A percentile compares a stretch with the other conserved stretches of the same genome.
These are phyloP conservation scores for Platalea minor DNA, from an alignment of 2,797 vertebrate genomes.

Conservation along the genomic window DNA sequence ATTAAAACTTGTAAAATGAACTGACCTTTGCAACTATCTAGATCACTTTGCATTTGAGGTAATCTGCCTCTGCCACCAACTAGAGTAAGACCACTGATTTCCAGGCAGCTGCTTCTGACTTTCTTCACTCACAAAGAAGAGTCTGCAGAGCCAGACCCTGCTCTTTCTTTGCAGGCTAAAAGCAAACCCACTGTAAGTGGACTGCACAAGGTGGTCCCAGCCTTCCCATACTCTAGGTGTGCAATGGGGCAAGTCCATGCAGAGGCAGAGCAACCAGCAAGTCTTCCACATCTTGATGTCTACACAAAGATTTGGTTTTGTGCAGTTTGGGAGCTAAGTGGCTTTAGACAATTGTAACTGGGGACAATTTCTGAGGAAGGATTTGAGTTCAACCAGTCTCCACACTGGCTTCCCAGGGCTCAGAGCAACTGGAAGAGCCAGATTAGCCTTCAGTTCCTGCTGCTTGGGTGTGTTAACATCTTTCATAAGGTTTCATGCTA, in stretches of 20 bases:
- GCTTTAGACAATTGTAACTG: not conserved
- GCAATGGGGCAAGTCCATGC: not conserved
- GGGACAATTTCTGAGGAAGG: not conserved
- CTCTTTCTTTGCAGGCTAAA: not conserved
- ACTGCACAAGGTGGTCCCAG: not conserved
- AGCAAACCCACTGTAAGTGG: not conserved
- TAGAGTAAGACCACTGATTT: not conserved
- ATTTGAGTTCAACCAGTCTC: not conserved
- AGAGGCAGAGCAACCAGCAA: not conserved
- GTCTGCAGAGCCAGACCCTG: not conserved
- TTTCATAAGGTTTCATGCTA: not conserved
- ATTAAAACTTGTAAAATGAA: not conserved
- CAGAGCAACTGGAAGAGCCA: not conserved
- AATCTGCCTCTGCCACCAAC: not conserved
- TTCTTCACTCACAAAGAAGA: not conserved
- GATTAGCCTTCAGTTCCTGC: not conserved
- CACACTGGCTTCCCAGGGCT: not conserved
- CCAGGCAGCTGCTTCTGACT: not conserved
- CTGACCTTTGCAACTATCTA: not conserved
- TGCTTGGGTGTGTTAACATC: not conserved
- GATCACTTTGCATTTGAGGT: not conserved
- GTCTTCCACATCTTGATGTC: not conserved
- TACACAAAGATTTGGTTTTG: not conserved
- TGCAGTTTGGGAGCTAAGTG: not conserved
- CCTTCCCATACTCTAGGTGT: not conserved